Base-by-base conservation (phyloP, 2,888 invertebrate species). In the Anagyrus pseudococci region DNA sequence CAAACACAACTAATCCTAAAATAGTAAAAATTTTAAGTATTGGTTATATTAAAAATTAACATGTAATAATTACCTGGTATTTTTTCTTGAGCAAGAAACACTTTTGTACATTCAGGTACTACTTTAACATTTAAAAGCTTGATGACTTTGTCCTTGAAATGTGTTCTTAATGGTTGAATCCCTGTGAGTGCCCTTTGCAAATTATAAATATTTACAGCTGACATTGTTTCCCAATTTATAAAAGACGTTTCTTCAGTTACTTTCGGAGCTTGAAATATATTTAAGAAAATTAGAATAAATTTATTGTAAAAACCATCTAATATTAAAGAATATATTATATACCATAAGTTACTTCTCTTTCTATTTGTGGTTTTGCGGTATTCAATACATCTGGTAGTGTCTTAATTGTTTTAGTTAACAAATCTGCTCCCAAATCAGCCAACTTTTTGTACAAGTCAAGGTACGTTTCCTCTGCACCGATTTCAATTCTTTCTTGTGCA, bases 301-400 rank as follows among this genome's bases (percentile, higher is more conserved):
- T 49, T 40, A 3, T 44, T n/a, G 43, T 46, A 43, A 48, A 33
- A 47, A 19, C 33, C 7, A 50, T 23, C 20, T 48, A 20, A 29
- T n/a, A n/a, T 26, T 1, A 55, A 20, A 25, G 20, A 37, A 41
- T 52, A 25, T 26, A 40, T 29, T 57, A 58, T 10, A 77, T 85
- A 93, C 93, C 94, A 82, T 89, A 89, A 7, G 90, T 89, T 26
- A 88, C 85, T 55, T 85, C 85, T 26, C 82, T 75, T 50, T 83
- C 75, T 54, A 85, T 80, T 79, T 95, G 94, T 22, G 86, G 84
- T 68, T 74, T 78, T 3, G 87, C 85, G 66, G 83, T 82, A 17
- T 81, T 71, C 67, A 93, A 82, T 72, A 85, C 84, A 2, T 82
- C 70, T 6, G 89, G 89, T 64, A 92, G 81, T 67, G 83, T 81